Percentiles rank a stretch among this genome's conserved stretches.
Conservation (phyloP, 2,113 vertebrate species). For the Antennarius striatus region DNA sequence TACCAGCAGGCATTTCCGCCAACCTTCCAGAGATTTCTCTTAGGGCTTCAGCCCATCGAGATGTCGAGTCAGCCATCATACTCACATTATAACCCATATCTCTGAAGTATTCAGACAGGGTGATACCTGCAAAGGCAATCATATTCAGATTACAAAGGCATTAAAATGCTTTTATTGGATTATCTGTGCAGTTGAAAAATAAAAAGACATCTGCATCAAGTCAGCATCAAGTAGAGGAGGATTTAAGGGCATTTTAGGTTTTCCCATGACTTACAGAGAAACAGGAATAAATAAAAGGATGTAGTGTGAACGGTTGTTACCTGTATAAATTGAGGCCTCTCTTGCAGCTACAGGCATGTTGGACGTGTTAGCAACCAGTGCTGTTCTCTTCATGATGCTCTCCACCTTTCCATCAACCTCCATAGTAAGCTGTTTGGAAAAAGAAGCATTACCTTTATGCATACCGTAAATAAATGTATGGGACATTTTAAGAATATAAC, state of each 20-base stretch:
- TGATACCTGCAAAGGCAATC: slow-evolving; percentile 84
- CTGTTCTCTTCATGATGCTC: slow-evolving; percentile 98
- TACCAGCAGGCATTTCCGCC: slow-evolving; percentile 98
- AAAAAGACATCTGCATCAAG: not conserved
- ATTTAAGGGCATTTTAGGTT: not conserved
- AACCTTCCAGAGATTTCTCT: slow-evolving; percentile 96
- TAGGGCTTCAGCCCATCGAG: slow-evolving; percentile 96
- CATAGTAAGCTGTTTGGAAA: slow-evolving; percentile 87
- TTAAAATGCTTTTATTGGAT: not conserved
- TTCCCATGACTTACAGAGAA: not conserved
- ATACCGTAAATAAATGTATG: not conserved
- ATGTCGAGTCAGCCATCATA: slow-evolving; percentile 99
- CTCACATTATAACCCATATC: slow-evolving; percentile 99
- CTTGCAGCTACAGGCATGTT: slow-evolving; percentile 98
- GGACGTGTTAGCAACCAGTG: slow-evolving; percentile 95
- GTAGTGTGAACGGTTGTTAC: slow-evolving; percentile 61
- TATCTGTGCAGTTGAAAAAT: not conserved
- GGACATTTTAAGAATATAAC: too few relatives aligned
- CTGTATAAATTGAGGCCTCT: slow-evolving; percentile 97
- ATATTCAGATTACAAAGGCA: not conserved
- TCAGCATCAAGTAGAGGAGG: not conserved
- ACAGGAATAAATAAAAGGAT: not conserved
- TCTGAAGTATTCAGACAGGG: slow-evolving; percentile 95
- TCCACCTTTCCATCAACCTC: slow-evolving; percentile 95
- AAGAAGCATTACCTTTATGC: not conserved